phyloP scores from a whole-genome alignment of 2,113 vertebrate species.

The Copsychus sechellarum region DNA sequence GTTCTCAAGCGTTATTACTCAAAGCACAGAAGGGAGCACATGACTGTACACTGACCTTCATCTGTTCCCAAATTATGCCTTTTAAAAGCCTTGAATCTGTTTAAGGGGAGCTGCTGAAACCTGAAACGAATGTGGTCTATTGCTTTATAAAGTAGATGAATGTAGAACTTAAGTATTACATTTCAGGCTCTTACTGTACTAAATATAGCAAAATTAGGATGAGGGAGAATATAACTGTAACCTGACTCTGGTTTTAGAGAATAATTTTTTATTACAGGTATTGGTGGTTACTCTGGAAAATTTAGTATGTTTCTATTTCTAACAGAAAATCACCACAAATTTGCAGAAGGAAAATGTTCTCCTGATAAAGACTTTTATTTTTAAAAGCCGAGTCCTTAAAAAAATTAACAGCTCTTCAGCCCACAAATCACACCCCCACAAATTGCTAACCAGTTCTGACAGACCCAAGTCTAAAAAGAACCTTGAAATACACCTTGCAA shows the following conservation, averaged over 20 bases:
- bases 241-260: neutral
- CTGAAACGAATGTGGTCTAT: constrained; percentile 9
- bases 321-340: neutral
- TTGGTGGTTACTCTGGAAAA: neutral
- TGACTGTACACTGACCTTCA: constrained; percentile 52
- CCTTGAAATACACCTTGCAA: neutral
- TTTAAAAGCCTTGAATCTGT: constrained; percentile 48
- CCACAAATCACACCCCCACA: neutral
- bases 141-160: constrained; percentile 42
- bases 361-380: neutral
- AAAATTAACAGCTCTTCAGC: neutral
- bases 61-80: constrained; percentile 51
- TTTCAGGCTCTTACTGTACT: constrained; percentile 43
- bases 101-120: constrained; percentile 50
- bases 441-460: neutral
- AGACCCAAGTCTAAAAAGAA: neutral
- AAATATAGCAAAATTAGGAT: constrained; percentile 48
- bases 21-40: constrained; percentile 31
- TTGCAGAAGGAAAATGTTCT: neutral
- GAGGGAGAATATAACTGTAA: neutral
- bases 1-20: neutral
- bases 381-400: neutral
- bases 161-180: constrained; percentile 35
- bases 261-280: neutral
- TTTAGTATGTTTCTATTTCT: neutral